Conservation (phyloP, 2,113 vertebrate species). For the Sardina pilchardus region DNA sequence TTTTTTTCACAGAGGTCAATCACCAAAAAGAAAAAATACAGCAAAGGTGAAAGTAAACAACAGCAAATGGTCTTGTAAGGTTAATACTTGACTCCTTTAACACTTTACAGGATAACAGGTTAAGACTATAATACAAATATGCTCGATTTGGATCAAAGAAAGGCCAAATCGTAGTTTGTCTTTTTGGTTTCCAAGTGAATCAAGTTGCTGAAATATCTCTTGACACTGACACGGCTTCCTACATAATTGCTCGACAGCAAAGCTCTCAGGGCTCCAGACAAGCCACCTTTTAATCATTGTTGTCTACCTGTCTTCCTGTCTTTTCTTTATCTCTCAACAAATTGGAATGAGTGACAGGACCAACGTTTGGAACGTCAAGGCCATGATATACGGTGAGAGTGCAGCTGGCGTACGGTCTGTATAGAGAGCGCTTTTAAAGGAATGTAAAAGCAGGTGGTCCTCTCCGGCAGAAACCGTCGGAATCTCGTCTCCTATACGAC, state of each 20-base stretch:
- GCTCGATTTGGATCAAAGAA: constrained; percentile 37
- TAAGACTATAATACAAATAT: constrained; percentile 53
- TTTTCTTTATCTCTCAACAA: not conserved
- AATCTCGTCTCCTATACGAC: not conserved
- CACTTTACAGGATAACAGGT: constrained; percentile 52
- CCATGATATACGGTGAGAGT: not conserved
- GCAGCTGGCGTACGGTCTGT: not conserved
- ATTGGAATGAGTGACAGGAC: constrained; percentile 1
- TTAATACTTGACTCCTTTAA: constrained; percentile 45
- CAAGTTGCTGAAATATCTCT: not conserved
- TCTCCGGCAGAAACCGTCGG: not conserved
- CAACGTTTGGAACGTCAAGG: not conserved
- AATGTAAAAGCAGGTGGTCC: not conserved
- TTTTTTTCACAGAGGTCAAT: constrained; percentile 22
- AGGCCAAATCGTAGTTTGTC: not conserved
- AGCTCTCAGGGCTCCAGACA: not conserved
- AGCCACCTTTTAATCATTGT: constrained; percentile 11
- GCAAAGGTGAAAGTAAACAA: constrained; percentile 49
- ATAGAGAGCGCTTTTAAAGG: not conserved
- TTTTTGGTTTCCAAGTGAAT: not conserved
- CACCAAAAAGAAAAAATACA: constrained; percentile 28
- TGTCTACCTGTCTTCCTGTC: not conserved
- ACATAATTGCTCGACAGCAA: not conserved
- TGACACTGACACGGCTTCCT: not conserved
- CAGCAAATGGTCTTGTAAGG: constrained; percentile 39